A percentile compares a stretch with the other conserved stretches of the same genome.
Conservation (phyloP, 1,140 invertebrate genomes). For the Periplaneta americana region DNA sequence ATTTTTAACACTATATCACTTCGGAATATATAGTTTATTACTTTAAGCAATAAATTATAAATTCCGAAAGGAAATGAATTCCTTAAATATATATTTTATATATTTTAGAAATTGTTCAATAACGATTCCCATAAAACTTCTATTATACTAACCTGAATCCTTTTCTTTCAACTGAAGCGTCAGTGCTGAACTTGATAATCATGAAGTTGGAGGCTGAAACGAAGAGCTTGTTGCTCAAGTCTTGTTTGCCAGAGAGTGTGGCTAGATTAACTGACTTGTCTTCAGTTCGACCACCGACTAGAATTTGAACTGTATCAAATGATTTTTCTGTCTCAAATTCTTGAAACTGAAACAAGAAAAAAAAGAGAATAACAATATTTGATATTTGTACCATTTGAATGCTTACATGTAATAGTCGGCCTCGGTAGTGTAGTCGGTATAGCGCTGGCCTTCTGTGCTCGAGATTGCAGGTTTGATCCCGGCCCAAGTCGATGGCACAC, state of each 20-base stretch:
- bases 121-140: too few relatives aligned
- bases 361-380: too few relatives aligned
- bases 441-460: too few relatives aligned
- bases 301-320: conserved; percentile 92
- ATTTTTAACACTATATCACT: too few relatives aligned
- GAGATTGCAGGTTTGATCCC: too few relatives aligned
- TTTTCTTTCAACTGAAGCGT: conserved; percentile 88
- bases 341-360: conserved; percentile 68
- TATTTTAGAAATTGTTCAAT: neutral
- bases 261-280: conserved; percentile 87
- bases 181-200: conserved; percentile 94
- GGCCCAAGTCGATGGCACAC: too few relatives aligned
- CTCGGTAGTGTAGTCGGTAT: too few relatives aligned
- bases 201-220: conserved; percentile 96
- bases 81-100: neutral
- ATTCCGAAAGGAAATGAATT: neutral
- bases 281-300: conserved; percentile 91
- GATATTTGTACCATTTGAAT: too few relatives aligned
- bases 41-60: too few relatives aligned
- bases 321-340: conserved; percentile 96
- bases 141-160: conserved; percentile 62
- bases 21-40: too few relatives aligned
- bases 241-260: conserved; percentile 84
- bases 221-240: conserved; percentile 74
- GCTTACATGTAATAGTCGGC: too few relatives aligned